Base-by-base conservation (phyloP, 2,797 vertebrate species). In the Sphaeramia orbicularis region DNA sequence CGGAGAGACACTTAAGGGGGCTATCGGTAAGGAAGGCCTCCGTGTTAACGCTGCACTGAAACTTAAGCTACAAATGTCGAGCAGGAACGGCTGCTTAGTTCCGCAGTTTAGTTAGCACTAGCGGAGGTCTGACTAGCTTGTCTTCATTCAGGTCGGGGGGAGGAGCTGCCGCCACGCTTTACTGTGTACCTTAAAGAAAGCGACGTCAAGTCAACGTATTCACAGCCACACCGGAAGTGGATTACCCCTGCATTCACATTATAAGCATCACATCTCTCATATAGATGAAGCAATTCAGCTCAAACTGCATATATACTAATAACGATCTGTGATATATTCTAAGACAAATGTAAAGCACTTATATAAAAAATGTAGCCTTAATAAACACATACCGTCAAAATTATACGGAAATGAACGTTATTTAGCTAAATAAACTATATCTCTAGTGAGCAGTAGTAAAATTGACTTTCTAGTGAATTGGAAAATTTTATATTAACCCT, bases 121-220 rank as follows among this genome's bases (percentile, higher is more conserved):
- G 79, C 77, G 37, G 30, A 45, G 64, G 27, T n/a, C 66, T 52
- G 78, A 61, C 64, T 70, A 71, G 84, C 81, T 52, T 37, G 81
- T 71, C 72, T 83, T 67, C 74, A 77, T 65, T 83, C 56, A 36
- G 73, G 58, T 76, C 35, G 42, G 68, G 71, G 66, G 86, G 86
- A 80, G 84, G 86, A 86, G 86, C 75, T 35, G 64, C 68, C 49
- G 74, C 83, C 86, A 91, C 84, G 89, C 91, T 88, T 65, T 40
- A 85, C 81, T 87, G 88, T 91, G 85, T 88, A 85, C 74, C 55
- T 71, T 14, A 38, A 21, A 41, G 19, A 47, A 12, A 38, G 16
- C 0, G 10, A 8, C 16, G 50, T 45, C 75, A 81, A 81, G 69
- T 2, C 6, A 6, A 48, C 4, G 7, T 1, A 24, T 1, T 10